phyloP scores from a whole-genome alignment of 2,113 vertebrate species.

The Aphyosemion australe region DNA sequence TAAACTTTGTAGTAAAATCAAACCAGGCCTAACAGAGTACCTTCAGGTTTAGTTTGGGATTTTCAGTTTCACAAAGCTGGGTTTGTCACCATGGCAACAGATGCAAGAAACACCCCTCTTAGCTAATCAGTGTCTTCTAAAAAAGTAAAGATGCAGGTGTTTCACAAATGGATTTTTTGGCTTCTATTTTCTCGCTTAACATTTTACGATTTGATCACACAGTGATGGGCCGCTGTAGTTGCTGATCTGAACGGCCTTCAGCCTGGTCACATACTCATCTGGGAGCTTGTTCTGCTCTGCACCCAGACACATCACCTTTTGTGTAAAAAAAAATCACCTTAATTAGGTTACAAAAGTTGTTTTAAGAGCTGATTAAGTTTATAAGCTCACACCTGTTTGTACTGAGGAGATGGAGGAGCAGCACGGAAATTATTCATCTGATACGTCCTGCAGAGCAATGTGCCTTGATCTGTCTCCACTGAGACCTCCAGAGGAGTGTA shows the following conservation, averaged over 20 bases:
- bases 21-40: too few relatives aligned
- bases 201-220: slow-evolving; percentile 61
- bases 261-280: slow-evolving; percentile 81
- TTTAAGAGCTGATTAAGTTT: too few relatives aligned
- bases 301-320: slow-evolving; percentile 89
- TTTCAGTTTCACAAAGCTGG: too few relatives aligned
- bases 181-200: too few relatives aligned
- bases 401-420: slow-evolving; percentile 88
- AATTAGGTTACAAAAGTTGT: too few relatives aligned
- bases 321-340: not conserved
- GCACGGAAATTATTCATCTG: slow-evolving; percentile 86
- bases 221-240: slow-evolving; percentile 80
- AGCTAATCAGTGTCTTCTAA: too few relatives aligned
- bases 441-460: slow-evolving; percentile 86
- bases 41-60: too few relatives aligned
- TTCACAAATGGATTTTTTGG: too few relatives aligned
- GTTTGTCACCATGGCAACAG: too few relatives aligned
- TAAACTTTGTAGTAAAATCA: too few relatives aligned
- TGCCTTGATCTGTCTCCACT: slow-evolving; percentile 80
- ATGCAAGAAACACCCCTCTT: too few relatives aligned
- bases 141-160: too few relatives aligned
- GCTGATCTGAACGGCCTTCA: slow-evolving; percentile 86
- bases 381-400: slow-evolving; percentile 83
- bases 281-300: slow-evolving; percentile 89
- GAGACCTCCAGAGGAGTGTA: slow-evolving; percentile 86